Base-by-base conservation (phyloP, 2,888 invertebrate species). In the Buathra laborator region DNA sequence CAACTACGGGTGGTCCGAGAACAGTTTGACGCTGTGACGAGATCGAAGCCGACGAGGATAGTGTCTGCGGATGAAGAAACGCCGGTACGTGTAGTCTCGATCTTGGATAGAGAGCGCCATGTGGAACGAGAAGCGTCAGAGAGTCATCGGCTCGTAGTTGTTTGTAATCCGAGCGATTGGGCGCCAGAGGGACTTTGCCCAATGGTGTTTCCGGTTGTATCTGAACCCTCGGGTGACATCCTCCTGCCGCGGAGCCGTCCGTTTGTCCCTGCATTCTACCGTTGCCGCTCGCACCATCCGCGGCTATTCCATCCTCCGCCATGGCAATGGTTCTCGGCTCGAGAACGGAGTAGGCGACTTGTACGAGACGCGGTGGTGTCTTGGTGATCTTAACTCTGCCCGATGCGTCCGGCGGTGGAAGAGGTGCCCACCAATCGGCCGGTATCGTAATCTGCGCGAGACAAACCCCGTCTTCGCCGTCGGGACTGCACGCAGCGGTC, bases 401-500 rank as follows among this genome's bases (percentile, higher is more conserved):
- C 79, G 93, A 87, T 90, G 93, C 96, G 83, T 95, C 95, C 0
- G 96, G 96, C 0, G 96, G 95, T 4, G 96, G 96, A 80, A 96
- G 92, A 0, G 97, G 96, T 24, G 97, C 96, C 98, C 99, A 99
- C 99, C 99, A 99, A 76, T 96, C 96, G 10, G 98, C 96, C 0
- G 99, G 99, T 51, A 99, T 96, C 1, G 97, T 97, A 81, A 94
- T 94, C 93, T 98, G 97, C 0, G 98, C 98, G 76, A 99, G 95
- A 92, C 99, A 99, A 0, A 98, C 98, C 0, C 98, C 98, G 92
- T 98, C 98, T 92, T 98, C 97, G 12, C 98, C 97, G 93, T 98
- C 98, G 1, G 99, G 98, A 90, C 98, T 98, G 94, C 99, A 99
- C n/a, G 98, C 97, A 0, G 98, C 97, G 75, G 97, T 97, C 86